Evolutionary conservation across 2,797 vertebrate genomes (phyloP).

Genomic region (Cryptoprocta ferox): DNA sequence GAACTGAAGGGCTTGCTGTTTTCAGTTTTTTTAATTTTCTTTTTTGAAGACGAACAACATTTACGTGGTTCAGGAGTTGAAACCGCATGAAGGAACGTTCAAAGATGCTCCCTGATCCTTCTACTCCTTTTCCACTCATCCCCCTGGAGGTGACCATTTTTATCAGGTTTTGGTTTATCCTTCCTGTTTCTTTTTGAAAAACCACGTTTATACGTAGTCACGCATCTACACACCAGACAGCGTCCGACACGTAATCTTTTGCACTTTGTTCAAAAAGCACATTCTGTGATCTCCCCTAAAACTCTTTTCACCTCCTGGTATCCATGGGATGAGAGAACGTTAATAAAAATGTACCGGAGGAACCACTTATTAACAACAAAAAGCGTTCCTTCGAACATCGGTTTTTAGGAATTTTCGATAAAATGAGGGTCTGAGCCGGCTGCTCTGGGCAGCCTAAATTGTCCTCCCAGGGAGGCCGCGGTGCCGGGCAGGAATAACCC

Average conservation of each 20-base stretch:
- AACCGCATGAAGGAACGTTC: not conserved
- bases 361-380: not conserved
- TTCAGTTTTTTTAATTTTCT: not conserved
- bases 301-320: not conserved
- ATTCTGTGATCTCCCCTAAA: not conserved
- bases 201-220: not conserved
- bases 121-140: not conserved
- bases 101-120: not conserved
- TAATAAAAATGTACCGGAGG: not conserved
- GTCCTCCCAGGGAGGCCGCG: constrained; percentile 11
- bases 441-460: not conserved
- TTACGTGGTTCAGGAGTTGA: not conserved
- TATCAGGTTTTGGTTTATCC: constrained; percentile 25
- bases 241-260: not conserved
- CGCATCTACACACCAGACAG: not conserved
- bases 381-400: not conserved
- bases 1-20: not conserved
- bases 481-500: not conserved
- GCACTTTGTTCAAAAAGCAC: not conserved
- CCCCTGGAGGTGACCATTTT: not conserved
- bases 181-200: not conserved
- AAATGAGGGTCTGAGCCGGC: not conserved
- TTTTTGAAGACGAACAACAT: not conserved
- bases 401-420: not conserved
- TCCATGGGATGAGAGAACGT: not conserved